phyloP scores from a whole-genome alignment of 1,140 invertebrate species.

The Atta colombica region DNA sequence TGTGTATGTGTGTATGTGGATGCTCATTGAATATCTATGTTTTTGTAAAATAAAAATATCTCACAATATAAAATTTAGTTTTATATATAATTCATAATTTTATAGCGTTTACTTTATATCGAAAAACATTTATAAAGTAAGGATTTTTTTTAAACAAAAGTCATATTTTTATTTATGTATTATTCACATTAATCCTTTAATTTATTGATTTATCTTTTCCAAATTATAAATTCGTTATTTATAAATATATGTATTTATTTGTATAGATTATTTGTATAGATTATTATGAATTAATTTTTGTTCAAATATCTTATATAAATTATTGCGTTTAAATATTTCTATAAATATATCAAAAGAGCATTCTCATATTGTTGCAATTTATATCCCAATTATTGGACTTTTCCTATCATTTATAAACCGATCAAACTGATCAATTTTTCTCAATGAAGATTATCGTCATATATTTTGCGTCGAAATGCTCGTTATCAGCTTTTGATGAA shows the following conservation, averaged over 20 bases:
- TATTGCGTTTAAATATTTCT: neutral
- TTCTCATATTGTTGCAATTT: neutral
- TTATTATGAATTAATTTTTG: neutral
- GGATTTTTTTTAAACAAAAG: neutral
- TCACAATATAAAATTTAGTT: neutral
- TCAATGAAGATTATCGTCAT: slow-evolving; percentile 2
- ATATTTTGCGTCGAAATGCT: slow-evolving; percentile 9
- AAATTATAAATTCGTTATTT: neutral
- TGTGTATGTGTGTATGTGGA: neutral
- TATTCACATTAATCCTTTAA: neutral
- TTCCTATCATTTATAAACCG: neutral
- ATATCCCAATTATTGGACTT: neutral
- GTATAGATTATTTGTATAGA: neutral
- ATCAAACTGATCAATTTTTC: neutral
- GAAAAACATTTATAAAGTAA: neutral
- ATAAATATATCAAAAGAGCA: too few relatives aligned
- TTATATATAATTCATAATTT: neutral
- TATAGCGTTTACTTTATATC: neutral
- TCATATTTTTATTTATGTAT: neutral
- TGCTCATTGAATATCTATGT: neutral
- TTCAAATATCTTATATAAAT: neutral
- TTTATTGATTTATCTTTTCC: neutral
- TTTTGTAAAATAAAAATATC: neutral
- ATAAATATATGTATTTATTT: neutral
- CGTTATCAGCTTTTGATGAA: slow-evolving; percentile 1